Base-by-base conservation (phyloP, 2,888 invertebrate genomes). In the Strigamia maritima region DNA sequence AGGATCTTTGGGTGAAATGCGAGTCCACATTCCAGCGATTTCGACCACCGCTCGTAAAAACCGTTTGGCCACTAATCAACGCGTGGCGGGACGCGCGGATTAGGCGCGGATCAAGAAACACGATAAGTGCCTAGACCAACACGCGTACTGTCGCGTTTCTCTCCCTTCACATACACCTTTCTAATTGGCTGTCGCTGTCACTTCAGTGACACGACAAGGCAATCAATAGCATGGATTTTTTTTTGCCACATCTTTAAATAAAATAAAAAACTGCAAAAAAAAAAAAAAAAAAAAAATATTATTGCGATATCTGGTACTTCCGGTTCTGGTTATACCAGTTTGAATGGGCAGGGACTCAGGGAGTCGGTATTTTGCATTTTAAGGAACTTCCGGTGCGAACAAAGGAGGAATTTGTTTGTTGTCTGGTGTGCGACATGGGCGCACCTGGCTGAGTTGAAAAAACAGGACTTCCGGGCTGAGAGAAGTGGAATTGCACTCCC, bases 151-250 rank as follows among this genome's bases (percentile, higher is more conserved):
- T 65, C 60, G 60, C 60, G 24, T 22, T 2, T 60, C 7, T 19
- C 60, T 24, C 60, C 19, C 60, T 19, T 1, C 60, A 4, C 3
- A 22, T 12, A 4, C 60, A 12, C 6, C 60, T 6, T 24, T 24
- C 60, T 65, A 65, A 65, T 65, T 65, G 60, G 60, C 60, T 65
- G 60, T 65, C 60, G 60, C 22, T 65, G 60, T 65, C 60, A 65
- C n/a, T 65, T 65, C 60, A 24, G 12, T 65, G 60, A 65, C 60
- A 24, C 0, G 60, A 24, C 60, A 65, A n/a, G 60, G 24, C n/a
- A 65, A 65, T 65, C 60, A 65, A 65, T 65, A 65, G 60, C 60
- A 2, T 4, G 6, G 60, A 65, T 65, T 65, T 65, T 65, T 65
- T 1, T 24, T 22, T 12, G 0, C 7, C 24, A 24, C 24, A 0